These are phyloP conservation scores for Apamea monoglypha DNA, from an alignment of 2,888 invertebrate genomes.

Conservation along the genomic window DNA sequence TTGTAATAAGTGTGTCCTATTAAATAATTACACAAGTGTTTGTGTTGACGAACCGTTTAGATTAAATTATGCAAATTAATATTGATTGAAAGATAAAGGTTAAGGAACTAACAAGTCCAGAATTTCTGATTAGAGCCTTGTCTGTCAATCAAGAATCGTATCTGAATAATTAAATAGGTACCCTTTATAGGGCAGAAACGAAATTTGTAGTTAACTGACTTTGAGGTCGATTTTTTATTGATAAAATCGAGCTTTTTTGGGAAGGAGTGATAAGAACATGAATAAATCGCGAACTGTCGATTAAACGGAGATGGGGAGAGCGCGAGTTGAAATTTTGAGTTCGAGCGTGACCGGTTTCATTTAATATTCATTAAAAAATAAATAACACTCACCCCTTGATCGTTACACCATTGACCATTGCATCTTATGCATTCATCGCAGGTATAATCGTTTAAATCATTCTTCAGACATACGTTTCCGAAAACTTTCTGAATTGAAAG, in stretches of 20 bases:
- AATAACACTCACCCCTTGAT: slow-evolving; percentile 72
- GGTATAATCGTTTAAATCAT: slow-evolving; percentile 57
- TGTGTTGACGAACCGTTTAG: neutral
- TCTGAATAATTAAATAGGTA: slow-evolving; percentile 4
- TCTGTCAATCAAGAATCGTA: slow-evolving; percentile 12
- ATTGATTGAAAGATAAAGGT: slow-evolving; percentile 46
- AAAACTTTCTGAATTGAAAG: slow-evolving; percentile 76
- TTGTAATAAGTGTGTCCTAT: neutral
- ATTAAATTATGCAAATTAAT: slow-evolving; percentile 33
- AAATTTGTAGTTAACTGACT: neutral
- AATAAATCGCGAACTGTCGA: neutral
- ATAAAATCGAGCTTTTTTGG: neutral
- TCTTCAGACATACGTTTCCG: slow-evolving; percentile 70
- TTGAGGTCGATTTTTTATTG: neutral
- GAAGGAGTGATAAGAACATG: neutral
- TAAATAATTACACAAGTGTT: slow-evolving; percentile 8
- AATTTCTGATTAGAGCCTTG: slow-evolving; percentile 47
- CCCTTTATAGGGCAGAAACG: neutral
- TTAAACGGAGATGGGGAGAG: neutral
- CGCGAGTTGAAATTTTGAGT: neutral
- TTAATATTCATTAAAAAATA: slow-evolving; percentile 41
- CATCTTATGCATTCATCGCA: slow-evolving; percentile 85
- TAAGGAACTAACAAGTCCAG: slow-evolving; percentile 33
- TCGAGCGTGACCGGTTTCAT: slow-evolving; percentile 24
- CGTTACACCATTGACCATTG: slow-evolving; percentile 81